phyloP scores from a whole-genome alignment of 2,888 invertebrate species.

The Dascillus cervinus region DNA sequence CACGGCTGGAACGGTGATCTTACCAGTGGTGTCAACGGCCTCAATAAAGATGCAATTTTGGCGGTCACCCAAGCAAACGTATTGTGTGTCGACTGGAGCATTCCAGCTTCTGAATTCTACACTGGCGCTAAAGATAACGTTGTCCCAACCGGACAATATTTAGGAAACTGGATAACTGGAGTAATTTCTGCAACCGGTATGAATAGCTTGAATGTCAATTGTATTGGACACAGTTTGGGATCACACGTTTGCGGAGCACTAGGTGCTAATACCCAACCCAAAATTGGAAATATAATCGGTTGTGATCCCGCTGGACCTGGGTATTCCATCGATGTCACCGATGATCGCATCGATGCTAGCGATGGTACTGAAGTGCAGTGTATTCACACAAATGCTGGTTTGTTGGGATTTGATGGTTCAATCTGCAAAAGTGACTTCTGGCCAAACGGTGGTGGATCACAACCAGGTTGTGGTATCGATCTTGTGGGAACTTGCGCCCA shows the following conservation, averaged over 20 bases:
- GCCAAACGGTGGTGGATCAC: slow-evolving; percentile 17
- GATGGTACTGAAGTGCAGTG: slow-evolving; percentile 27
- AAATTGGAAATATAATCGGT: slow-evolving; percentile 30
- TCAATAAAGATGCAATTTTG: slow-evolving; percentile 23
- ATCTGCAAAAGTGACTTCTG: slow-evolving; percentile 18
- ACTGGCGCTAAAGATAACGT: slow-evolving; percentile 19
- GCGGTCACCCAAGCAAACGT: slow-evolving; percentile 27
- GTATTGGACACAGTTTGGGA: slow-evolving; percentile 31
- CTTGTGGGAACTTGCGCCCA: slow-evolving; percentile 30
- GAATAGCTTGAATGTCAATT: slow-evolving; percentile 15
- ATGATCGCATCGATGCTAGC: slow-evolving; percentile 28
- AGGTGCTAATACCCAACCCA: slow-evolving; percentile 20
- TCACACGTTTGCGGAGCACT: slow-evolving; percentile 32
- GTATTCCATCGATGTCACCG: slow-evolving; percentile 7
- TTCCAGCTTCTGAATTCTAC: slow-evolving; percentile 22
- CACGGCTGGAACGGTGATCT: slow-evolving; percentile 33
- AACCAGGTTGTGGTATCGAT: slow-evolving; percentile 18
- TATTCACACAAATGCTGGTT: slow-evolving; percentile 13
- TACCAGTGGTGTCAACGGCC: slow-evolving; percentile 20
- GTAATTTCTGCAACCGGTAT: slow-evolving; percentile 21
- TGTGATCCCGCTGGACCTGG: slow-evolving; percentile 34
- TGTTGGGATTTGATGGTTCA: slow-evolving; percentile 15
- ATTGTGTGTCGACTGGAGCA: slow-evolving; percentile 33
- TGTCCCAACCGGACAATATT: slow-evolving; percentile 20
- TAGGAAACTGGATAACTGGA: slow-evolving; percentile 25